These are phyloP conservation scores for Laterallus jamaicensis DNA, from an alignment of 2,113 vertebrate genomes.

Conservation along the genomic window DNA sequence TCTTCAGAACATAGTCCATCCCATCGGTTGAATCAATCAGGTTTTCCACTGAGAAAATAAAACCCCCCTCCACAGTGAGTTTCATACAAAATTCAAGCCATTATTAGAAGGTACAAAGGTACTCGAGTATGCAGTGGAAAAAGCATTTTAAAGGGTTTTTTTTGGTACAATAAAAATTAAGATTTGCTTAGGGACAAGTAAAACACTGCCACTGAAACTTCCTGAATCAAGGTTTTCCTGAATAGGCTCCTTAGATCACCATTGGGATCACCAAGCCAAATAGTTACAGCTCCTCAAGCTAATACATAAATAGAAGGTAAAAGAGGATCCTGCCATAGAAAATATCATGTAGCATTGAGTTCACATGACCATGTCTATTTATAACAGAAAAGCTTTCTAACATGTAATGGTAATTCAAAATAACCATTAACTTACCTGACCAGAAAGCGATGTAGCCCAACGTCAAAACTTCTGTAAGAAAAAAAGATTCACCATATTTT, in stretches of 20 bases:
- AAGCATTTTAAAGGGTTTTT: not conserved
- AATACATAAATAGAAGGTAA: not conserved
- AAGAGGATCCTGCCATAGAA: not conserved
- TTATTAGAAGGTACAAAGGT: not conserved
- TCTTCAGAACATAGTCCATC: not conserved
- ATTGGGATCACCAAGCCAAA: not conserved
- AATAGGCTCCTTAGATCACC: not conserved
- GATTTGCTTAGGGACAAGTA: not conserved
- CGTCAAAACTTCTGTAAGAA: conserved; percentile 78
- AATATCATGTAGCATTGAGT: not conserved
- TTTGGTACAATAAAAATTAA: not conserved
- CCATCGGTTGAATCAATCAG: not conserved
- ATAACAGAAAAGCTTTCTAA: not conserved
- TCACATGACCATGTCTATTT: not conserved
- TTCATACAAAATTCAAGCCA: not conserved
- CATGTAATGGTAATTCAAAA: not conserved
- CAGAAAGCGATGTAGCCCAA: conserved; percentile 80
- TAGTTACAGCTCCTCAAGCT: not conserved
- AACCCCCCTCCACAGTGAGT: not conserved
- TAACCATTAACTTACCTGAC: conserved; percentile 74
- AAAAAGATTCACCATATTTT: not conserved
- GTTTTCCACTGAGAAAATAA: not conserved
- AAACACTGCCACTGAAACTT: not conserved
- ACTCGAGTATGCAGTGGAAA: not conserved
- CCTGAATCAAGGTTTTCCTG: not conserved